phyloP scores from a whole-genome alignment of 1,140 invertebrate species.

The Lucilia sericata region DNA sequence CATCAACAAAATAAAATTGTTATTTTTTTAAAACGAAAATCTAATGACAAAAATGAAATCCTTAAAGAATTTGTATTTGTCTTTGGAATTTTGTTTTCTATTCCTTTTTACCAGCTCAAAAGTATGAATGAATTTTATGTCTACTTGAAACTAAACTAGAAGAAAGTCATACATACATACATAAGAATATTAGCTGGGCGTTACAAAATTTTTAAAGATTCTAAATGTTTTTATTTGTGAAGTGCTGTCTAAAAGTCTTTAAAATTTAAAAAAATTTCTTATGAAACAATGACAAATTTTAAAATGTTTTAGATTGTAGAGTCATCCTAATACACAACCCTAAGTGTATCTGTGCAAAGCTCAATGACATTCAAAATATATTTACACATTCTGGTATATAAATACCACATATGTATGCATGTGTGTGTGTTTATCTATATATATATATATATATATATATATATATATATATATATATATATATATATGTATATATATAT shows the following conservation, averaged over 20 bases:
- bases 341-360: not conserved
- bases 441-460: no score
- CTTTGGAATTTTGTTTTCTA: no score
- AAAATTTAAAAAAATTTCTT: no score
- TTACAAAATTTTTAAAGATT: no score
- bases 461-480: no score
- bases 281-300: no score
- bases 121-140: not conserved
- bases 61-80: not conserved
- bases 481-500: not conserved
- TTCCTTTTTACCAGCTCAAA: not conserved
- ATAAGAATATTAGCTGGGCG: no score
- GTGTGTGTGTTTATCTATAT: no score
- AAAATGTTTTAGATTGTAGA: no score
- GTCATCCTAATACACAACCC: not conserved
- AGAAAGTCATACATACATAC: not conserved
- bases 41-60: not conserved
- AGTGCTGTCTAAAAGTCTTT: no score
- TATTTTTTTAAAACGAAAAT: not conserved
- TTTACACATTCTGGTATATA: not conserved
- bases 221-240: no score
- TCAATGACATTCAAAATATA: slow-evolving; percentile 5
- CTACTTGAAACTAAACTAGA: not conserved
- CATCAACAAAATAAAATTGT: not conserved
- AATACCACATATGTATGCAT: not conserved